These are phyloP conservation scores for Sebastes matsubarae DNA, from an alignment of 2,797 vertebrate genomes.

Conservation along the genomic window DNA sequence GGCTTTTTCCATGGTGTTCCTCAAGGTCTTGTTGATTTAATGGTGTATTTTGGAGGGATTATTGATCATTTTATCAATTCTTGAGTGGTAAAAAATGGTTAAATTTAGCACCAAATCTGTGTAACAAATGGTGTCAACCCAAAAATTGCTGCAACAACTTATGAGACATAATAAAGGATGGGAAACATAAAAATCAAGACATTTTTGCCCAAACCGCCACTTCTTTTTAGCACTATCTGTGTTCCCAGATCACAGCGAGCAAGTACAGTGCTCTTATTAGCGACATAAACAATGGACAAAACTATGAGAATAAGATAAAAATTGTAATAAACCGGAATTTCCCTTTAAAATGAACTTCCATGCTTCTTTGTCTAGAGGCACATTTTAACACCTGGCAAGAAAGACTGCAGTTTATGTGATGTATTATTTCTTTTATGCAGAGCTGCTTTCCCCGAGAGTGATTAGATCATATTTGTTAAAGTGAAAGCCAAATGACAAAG, in stretches of 20 bases:
- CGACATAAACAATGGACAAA: background rate
- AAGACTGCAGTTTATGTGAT: conserved; percentile 34
- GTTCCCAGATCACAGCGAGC: background rate
- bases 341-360: conserved; percentile 8
- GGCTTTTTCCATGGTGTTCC: too few relatives aligned
- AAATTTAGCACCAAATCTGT: too few relatives aligned
- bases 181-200: background rate
- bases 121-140: too few relatives aligned
- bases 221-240: background rate
- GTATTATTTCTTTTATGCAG: conserved; percentile 41
- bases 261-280: background rate
- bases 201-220: background rate
- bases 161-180: too few relatives aligned
- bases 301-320: conserved; percentile 13
- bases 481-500: conserved; percentile 59
- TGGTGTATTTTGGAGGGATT: too few relatives aligned
- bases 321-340: conserved; percentile 1
- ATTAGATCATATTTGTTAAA: conserved; percentile 66
- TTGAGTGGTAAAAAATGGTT: too few relatives aligned
- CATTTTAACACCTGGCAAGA: conserved; percentile 55
- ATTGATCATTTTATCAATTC: too few relatives aligned
- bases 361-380: conserved; percentile 28
- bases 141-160: too few relatives aligned
- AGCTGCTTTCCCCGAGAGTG: conserved; percentile 50
- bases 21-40: too few relatives aligned